Percentiles rank a stretch among this genome's conserved stretches.
These are phyloP conservation scores for Thermophis baileyi DNA, from an alignment of 2,113 vertebrate genomes.

Conservation along the genomic window DNA sequence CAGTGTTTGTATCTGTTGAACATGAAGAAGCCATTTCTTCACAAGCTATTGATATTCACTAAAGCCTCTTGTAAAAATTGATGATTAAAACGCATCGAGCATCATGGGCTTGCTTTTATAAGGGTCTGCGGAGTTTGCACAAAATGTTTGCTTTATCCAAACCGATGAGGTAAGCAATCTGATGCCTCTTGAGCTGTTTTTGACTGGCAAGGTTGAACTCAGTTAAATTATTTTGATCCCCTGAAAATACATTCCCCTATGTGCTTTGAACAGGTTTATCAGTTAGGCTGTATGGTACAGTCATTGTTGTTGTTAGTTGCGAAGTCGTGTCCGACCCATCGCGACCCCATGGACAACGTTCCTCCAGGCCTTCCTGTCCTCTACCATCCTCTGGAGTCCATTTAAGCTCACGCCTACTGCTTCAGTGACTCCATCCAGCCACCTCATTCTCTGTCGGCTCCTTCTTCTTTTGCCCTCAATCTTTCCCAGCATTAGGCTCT, in stretches of 20 bases:
- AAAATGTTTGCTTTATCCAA: constrained; percentile 12
- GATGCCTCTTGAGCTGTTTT: not conserved
- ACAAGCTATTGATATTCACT: constrained; percentile 7
- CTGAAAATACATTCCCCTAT: not conserved
- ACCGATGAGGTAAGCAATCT: not conserved
- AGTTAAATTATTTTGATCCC: not conserved
- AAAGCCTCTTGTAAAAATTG: constrained; percentile 32
- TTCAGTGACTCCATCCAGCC: too few species aligned
- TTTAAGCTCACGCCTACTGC: too few species aligned
- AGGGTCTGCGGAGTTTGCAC: constrained; percentile 5
- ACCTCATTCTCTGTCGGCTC: too few species aligned
- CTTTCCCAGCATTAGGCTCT: too few species aligned
- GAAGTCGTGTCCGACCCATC: too few species aligned
- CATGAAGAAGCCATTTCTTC: constrained; percentile 2
- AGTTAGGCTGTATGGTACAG: not conserved
- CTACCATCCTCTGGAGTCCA: too few species aligned
- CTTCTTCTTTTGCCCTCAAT: too few species aligned
- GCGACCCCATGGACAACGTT: too few species aligned
- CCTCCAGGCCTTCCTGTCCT: too few species aligned
- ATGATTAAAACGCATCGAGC: constrained; percentile 35
- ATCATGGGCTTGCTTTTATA: constrained; percentile 3
- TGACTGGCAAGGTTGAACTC: not conserved
- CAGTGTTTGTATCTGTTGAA: constrained; percentile 11
- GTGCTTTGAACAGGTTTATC: not conserved
- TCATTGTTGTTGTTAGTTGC: too few species aligned